A percentile compares a stretch with the other conserved stretches of the same genome.
Evolutionary conservation across 2,888 invertebrate genomes (phyloP).

Genomic region (Cybosia mesomella): DNA sequence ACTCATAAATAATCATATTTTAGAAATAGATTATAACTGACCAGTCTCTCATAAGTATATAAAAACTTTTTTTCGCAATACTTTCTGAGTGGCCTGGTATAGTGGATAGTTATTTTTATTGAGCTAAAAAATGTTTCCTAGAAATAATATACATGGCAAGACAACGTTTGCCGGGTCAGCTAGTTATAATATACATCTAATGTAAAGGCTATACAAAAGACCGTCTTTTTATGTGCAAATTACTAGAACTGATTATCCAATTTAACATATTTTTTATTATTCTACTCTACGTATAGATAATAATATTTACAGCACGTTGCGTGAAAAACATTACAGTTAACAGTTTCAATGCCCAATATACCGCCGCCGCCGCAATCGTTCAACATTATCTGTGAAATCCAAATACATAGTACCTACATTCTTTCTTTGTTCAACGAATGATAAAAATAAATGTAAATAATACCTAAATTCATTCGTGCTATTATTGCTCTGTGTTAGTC

Average conservation of each 20-base stretch:
- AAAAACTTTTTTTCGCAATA: no score
- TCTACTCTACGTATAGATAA: not conserved
- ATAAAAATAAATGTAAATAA: slow-evolving; percentile 56
- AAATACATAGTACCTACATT: slow-evolving; percentile 52
- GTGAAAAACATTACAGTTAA: not conserved
- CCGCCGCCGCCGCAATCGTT: slow-evolving; percentile 3
- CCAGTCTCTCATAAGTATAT: no score
- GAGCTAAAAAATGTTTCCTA: no score
- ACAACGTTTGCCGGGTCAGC: no score
- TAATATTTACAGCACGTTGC: not conserved
- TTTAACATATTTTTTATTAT: slow-evolving; percentile 1
- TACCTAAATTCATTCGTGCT: slow-evolving; percentile 29
- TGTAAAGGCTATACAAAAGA: not conserved
- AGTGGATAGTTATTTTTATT: no score
- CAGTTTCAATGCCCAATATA: not conserved
- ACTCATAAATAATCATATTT: no score
- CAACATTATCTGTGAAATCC: slow-evolving; percentile 57
- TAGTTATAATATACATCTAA: not conserved
- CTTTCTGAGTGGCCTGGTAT: no score
- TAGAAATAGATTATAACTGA: no score
- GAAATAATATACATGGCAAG: no score
- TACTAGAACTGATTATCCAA: slow-evolving; percentile 1
- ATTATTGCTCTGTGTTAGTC: slow-evolving; percentile 28
- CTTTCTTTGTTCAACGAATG: slow-evolving; percentile 56
- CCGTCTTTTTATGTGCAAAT: not conserved